These are phyloP conservation scores for Cantharis nigra DNA, from an alignment of 2,888 invertebrate genomes.

Conservation along the genomic window DNA sequence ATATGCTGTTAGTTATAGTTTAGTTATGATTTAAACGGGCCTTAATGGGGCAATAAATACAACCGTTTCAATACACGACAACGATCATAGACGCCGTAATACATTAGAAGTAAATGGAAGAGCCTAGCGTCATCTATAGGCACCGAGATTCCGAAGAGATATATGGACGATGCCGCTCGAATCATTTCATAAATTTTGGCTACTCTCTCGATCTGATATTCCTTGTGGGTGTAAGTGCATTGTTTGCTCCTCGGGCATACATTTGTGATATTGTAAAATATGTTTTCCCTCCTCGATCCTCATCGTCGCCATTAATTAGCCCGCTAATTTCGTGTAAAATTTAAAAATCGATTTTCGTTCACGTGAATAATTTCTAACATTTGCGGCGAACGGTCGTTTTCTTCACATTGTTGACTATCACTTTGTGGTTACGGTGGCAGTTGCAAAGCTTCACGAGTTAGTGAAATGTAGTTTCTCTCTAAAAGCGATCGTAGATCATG, in stretches of 20 bases:
- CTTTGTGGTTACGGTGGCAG: conserved; percentile 39
- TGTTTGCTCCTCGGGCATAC: conserved; percentile 29
- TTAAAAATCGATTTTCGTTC: neutral
- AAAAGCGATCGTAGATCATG: conserved; percentile 57
- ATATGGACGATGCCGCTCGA: conserved; percentile 44
- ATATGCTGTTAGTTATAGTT: conserved; percentile 60
- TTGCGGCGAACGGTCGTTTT: conserved; percentile 17
- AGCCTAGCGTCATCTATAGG: conserved; percentile 45
- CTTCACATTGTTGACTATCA: conserved; percentile 36
- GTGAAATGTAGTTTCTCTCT: conserved; percentile 49
- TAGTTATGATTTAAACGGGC: conserved; percentile 63
- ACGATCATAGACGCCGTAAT: conserved; percentile 55
- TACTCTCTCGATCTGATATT: conserved; percentile 33
- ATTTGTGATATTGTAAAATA: conserved; percentile 26
- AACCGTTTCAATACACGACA: conserved; percentile 62
- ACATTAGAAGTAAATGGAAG: conserved; percentile 51
- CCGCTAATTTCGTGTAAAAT: neutral
- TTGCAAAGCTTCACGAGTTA: conserved; percentile 39
- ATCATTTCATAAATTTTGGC: conserved; percentile 48
- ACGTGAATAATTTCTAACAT: neutral
- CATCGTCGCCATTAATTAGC: neutral
- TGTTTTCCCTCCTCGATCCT: too few species aligned
- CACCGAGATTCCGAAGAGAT: conserved; percentile 45
- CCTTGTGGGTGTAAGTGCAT: conserved; percentile 28
- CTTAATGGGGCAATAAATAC: conserved; percentile 67